These are phyloP conservation scores for Lethenteron reissneri DNA, from an alignment of 2,113 vertebrate species.

Conservation along the genomic window DNA sequence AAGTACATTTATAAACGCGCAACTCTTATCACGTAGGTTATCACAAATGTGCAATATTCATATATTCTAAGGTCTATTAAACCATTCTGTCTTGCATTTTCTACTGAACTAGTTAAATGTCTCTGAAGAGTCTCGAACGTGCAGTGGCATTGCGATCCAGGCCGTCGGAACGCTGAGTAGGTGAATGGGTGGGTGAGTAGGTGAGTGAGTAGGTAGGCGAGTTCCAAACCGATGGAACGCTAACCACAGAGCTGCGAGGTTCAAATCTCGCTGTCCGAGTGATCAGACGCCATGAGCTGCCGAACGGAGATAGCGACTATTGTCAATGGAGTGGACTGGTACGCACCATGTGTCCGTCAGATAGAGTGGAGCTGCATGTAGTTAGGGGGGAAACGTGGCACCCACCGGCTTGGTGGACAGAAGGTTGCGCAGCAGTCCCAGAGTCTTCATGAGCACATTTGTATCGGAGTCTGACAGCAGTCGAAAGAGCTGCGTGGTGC, in stretches of 20 bases:
- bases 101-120: too few relatives aligned
- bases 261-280: too few relatives aligned
- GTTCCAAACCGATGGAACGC: background rate
- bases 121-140: too few relatives aligned
- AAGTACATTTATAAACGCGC: too few relatives aligned
- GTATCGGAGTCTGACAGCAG: constrained; percentile 80
- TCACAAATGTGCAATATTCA: too few relatives aligned
- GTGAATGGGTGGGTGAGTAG: too few relatives aligned
- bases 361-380: constrained; percentile 11
- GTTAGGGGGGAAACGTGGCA: constrained; percentile 15
- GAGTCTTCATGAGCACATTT: constrained; percentile 92
- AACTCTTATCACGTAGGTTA: too few relatives aligned
- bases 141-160: too few relatives aligned
- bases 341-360: constrained; percentile 14
- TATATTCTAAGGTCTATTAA: too few relatives aligned
- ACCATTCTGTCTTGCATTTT: too few relatives aligned
- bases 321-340: too few relatives aligned
- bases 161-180: too few relatives aligned
- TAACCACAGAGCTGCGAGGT: background rate
- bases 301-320: background rate
- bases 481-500: constrained; percentile 86
- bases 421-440: constrained; percentile 81
- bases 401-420: constrained; percentile 83
- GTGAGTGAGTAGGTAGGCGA: background rate
- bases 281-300: background rate